Base-by-base conservation (phyloP, 2,888 invertebrate genomes). In the Cryptophagus acutangulus region DNA sequence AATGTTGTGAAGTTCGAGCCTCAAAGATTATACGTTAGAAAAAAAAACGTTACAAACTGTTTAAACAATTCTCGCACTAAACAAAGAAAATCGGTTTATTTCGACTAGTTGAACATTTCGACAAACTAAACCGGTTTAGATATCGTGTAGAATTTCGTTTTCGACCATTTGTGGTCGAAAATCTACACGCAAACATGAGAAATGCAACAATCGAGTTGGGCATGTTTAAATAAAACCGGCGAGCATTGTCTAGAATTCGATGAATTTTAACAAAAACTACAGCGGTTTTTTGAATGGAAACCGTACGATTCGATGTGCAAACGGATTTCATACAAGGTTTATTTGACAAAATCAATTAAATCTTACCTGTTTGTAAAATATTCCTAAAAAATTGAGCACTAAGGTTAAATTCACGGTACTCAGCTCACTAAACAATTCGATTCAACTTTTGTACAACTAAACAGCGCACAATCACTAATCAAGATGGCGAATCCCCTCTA, bases 391-490 rank as follows among this genome's bases (percentile, higher is more conserved):
- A 51, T 51, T 44, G 49, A 50, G 53, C 54, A 57, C 54, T 46
- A 47, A 51, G 52, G 43, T 43, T 38, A 52, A 48, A 50, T 46
- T 46, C 53, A 61, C 57, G 54, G 54, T 43, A 55, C 48, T 55
- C 45, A 43, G n/a, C 17, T 42, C 47, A 51, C 48, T 41, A 40
- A 36, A 41, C 54, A 50, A 51, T 60, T 53, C 54, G 50, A 51
- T 60, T 53, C 55, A 56, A 63, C 56, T 59, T 59, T 54, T 49
- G 48, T 52, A 54, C 51, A 56, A 66, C 64, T 66, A 58, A 63
- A 31, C 62, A 58, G 66, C 67, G 66, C 64, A 65, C 54, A 58
- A 63, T 59, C 61, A 48, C 58, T 49, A 62, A 59, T 60, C 61
- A 64, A 65, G 55, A 65, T 66, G 66, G 67, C 63, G 65, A 57